Conservation (phyloP, 2,113 vertebrate species). For the Pseudolaguvia tuberculata region DNA sequence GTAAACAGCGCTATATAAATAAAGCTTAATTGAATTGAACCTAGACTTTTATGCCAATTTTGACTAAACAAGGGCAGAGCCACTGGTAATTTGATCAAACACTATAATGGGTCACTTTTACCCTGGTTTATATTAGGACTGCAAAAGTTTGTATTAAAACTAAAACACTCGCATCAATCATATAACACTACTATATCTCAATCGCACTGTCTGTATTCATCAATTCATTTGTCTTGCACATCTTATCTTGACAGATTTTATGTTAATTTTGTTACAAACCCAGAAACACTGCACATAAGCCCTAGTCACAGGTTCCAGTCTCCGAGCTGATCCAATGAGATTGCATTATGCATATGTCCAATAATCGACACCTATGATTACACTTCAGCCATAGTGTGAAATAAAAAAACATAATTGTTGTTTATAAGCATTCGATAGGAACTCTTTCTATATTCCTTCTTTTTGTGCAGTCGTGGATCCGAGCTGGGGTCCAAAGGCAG, state of each 20-base stretch:
- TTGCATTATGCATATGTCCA: not conserved
- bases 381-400: not conserved
- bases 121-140: not conserved
- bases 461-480: constrained; percentile 77
- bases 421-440: not conserved
- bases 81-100: not conserved
- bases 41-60: too few species aligned
- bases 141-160: not conserved
- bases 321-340: too few species aligned
- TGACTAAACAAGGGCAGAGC: not conserved
- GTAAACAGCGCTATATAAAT: too few species aligned
- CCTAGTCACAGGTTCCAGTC: too few species aligned
- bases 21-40: too few species aligned
- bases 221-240: too few species aligned
- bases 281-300: too few species aligned
- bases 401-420: not conserved
- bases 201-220: too few species aligned
- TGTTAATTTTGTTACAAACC: too few species aligned
- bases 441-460: not conserved
- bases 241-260: too few species aligned
- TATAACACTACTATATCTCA: too few species aligned
- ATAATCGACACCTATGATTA: not conserved
- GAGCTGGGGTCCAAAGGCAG: constrained; percentile 82
- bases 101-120: not conserved
- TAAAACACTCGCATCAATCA: too few species aligned